These are phyloP conservation scores for Xenus cinereus DNA, from an alignment of 2,113 vertebrate genomes.

Conservation along the genomic window DNA sequence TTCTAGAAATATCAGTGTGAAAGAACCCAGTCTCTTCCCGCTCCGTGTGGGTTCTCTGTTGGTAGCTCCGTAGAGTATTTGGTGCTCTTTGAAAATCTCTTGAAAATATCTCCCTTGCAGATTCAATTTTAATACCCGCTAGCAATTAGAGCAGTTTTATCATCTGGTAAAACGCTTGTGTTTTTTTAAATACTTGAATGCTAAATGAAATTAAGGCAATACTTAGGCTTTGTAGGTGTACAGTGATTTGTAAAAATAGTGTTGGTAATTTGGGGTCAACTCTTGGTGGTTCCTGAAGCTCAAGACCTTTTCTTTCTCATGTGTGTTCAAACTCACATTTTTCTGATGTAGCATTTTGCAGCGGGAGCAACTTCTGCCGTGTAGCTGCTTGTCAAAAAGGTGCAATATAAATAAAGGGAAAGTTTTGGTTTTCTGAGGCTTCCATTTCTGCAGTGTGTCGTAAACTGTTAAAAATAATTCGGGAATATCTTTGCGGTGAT, in stretches of 20 bases:
- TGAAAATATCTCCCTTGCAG: not conserved
- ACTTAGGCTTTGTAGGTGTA: not conserved
- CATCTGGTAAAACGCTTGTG: not conserved
- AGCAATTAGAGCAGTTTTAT: not conserved
- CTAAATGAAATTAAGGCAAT: not conserved
- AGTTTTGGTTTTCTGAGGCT: not conserved
- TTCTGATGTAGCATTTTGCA: constrained; percentile 22
- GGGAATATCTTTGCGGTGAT: not conserved
- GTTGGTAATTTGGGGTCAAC: not conserved
- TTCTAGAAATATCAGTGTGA: not conserved
- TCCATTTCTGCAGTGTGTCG: not conserved
- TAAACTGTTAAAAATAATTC: not conserved
- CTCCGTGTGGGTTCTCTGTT: not conserved
- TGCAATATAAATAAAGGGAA: constrained; percentile 33
- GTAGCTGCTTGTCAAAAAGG: constrained; percentile 7
- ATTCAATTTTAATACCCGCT: not conserved
- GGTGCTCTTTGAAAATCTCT: not conserved
- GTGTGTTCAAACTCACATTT: not conserved
- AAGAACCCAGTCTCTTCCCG: not conserved
- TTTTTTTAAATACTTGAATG: not conserved
- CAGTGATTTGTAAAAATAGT: not conserved
- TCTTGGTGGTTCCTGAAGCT: not conserved
- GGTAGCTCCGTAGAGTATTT: not conserved
- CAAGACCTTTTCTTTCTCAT: not conserved
- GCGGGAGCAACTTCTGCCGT: not conserved